Evolutionary conservation across 2,888 invertebrate species (phyloP).

Genomic region (Synergus japonicus): DNA sequence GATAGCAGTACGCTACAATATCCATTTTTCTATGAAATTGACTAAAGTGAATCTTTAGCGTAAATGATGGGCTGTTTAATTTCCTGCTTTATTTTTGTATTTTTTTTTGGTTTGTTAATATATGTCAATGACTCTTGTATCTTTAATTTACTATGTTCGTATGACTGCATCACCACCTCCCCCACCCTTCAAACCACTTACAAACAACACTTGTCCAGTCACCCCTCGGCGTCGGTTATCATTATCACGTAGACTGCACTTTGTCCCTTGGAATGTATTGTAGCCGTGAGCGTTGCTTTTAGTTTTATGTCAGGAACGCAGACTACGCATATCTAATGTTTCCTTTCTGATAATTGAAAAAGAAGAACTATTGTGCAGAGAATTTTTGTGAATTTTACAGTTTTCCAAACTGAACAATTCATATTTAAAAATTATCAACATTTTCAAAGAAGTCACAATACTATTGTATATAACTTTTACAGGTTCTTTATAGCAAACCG

Average conservation of each 20-base stretch:
- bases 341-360: not conserved
- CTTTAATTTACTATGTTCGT: slow-evolving; percentile 10
- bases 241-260: slow-evolving; percentile 36
- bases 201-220: slow-evolving; percentile 37
- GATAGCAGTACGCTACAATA: not conserved
- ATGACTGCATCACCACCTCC: not conserved
- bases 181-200: slow-evolving; percentile 12
- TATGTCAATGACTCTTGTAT: not conserved
- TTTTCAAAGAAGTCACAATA: too few relatives aligned
- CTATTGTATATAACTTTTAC: too few relatives aligned
- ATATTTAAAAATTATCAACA: too few relatives aligned
- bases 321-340: not conserved
- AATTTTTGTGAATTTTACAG: too few relatives aligned
- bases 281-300: slow-evolving; percentile 23
- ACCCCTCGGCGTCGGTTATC: slow-evolving; percentile 33
- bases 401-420: too few relatives aligned
- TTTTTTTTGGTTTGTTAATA: not conserved
- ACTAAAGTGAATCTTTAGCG: not conserved
- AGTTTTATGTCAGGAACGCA: slow-evolving; percentile 1
- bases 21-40: slow-evolving; percentile 13
- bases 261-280: slow-evolving; percentile 35
- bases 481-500: too few relatives aligned
- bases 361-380: not conserved
- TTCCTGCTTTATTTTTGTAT: not conserved
- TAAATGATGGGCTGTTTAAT: not conserved